Evolutionary conservation across 2,888 invertebrate species (phyloP), one percentile per base, ranked within the genome.

Genomic region (Alentia gelatinosa): DNA sequence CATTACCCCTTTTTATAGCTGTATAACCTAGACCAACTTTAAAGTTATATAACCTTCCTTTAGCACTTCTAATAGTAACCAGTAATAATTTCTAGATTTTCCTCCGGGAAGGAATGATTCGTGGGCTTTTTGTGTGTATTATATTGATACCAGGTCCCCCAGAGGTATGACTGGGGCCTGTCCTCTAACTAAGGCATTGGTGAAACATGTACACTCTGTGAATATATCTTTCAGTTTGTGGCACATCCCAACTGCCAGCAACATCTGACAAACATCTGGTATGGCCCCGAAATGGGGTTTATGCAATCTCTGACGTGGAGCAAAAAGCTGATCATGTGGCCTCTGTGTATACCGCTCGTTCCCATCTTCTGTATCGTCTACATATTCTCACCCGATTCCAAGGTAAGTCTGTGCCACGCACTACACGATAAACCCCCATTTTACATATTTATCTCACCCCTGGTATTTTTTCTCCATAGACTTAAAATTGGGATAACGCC

Each of bases 171-270:
- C n/a, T n/a, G n/a, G n/a, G n/a, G n/a, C n/a, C n/a, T n/a, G n/a
- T n/a, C n/a, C 3, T 56, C n/a, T 9, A 1, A 56, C 56, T 9
- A 56, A 30, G 68, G 33, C 12, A 30, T 30, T 68, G 4, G 35
- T 50, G 9, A 39, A n/a, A 63, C 63, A 37, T 63, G 89, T 23
- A n/a, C 56, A n/a, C 30, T 35, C 26, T 63, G 19, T 56, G 40
- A 30, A 40, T 91, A 50, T 93, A 42, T 90, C 23, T 93, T 94
- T 1, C 94, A 96, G 94, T 98, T 98, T 94, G 97, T 98, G 0
- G 97, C 98, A 4, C 98, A 98, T 96, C 97, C 97, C 0, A 97
- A 98, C 95, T 97, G 97, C 30, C 98, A 98, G 94, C 97, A 97
- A 96, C 96, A 97, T 63, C 95, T 98, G 93, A 97, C 97, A 93